Conservation (phyloP, 2,113 vertebrate genomes). For the Lanius ludovicianus region DNA sequence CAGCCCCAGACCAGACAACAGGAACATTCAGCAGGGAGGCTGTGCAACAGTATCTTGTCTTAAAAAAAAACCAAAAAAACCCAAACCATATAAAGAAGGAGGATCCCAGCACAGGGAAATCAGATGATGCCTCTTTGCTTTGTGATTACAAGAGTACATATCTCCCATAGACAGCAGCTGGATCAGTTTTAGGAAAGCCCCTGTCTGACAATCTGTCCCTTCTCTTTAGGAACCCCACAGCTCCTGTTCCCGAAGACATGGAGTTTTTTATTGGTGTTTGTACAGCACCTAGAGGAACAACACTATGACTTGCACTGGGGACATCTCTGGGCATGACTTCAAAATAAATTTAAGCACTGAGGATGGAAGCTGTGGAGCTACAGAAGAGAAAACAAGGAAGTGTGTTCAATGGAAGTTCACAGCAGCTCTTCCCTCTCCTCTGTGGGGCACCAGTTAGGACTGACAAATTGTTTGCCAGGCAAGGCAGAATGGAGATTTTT, state of each 20-base stretch:
- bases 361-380: not conserved
- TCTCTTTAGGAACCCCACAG: not conserved
- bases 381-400: not conserved
- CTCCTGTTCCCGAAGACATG: not conserved
- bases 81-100: not conserved
- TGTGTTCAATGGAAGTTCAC: not conserved
- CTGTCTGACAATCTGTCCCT: not conserved
- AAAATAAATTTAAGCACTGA: not conserved
- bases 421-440: not conserved
- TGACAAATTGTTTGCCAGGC: not conserved
- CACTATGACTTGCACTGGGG: not conserved
- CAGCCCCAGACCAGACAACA: not conserved
- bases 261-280: not conserved
- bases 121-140: accelerated
- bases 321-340: not conserved
- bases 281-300: not conserved
- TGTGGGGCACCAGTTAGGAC: not conserved
- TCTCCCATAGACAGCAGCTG: not conserved
- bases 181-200: not conserved
- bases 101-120: not conserved
- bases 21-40: not conserved
- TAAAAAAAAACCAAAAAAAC: too few relatives aligned
- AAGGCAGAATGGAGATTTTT: not conserved
- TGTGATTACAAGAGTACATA: not conserved
- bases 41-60: not conserved